phyloP scores from a whole-genome alignment of 2,113 vertebrate species.

The Ibidorhyncha struthersii region DNA sequence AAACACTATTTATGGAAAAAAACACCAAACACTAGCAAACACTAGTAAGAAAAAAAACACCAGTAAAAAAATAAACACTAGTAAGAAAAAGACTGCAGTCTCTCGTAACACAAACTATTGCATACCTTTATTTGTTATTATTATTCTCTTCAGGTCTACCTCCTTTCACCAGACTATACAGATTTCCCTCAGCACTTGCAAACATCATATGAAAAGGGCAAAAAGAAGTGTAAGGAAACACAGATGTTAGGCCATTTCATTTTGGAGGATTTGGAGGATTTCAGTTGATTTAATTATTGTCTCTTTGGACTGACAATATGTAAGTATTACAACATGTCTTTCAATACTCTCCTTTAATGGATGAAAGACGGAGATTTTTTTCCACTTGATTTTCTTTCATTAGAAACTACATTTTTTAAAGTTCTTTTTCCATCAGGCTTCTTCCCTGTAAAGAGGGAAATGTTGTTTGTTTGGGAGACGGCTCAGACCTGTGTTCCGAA shows the following conservation, averaged over 20 bases:
- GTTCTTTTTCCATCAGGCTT: background rate
- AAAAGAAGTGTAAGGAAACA: background rate
- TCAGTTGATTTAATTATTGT: background rate
- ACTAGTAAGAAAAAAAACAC: background rate
- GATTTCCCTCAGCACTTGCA: background rate
- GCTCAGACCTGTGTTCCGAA: background rate
- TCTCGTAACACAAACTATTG: background rate
- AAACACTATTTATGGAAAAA: background rate
- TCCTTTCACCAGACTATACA: background rate
- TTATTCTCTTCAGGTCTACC: background rate
- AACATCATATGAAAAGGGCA: background rate
- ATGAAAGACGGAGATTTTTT: background rate
- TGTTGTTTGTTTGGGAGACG: background rate
- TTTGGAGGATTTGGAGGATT: background rate
- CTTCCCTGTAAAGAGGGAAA: background rate
- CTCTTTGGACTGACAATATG: background rate
- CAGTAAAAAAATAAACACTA: background rate
- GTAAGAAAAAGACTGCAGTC: background rate
- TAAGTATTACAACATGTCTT: background rate
- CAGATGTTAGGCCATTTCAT: background rate
- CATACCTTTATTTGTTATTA: background rate
- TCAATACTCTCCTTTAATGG: background rate
- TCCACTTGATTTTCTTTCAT: background rate
- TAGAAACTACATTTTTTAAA: background rate
- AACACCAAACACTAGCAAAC: background rate